These are phyloP conservation scores for Pipa parva DNA, from an alignment of 2,113 vertebrate genomes.

Conservation along the genomic window DNA sequence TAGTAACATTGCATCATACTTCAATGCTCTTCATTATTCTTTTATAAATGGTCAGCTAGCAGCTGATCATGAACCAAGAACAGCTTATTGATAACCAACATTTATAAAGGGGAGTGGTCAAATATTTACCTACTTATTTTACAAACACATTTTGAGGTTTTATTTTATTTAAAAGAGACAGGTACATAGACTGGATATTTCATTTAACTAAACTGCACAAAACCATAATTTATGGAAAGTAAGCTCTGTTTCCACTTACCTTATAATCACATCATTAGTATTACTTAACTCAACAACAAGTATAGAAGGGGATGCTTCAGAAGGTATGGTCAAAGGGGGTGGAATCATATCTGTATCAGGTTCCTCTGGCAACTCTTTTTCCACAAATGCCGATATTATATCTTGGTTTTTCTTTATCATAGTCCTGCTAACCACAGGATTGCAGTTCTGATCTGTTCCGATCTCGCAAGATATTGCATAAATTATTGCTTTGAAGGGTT, in stretches of 20 bases:
- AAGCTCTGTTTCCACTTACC: slow-evolving; percentile 66
- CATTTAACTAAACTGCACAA: no score
- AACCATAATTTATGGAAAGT: no score
- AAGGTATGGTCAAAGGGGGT: slow-evolving; percentile 68
- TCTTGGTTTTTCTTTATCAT: slow-evolving; percentile 35
- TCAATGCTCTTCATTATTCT: no score
- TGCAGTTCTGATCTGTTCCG: slow-evolving; percentile 55
- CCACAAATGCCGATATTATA: not conserved
- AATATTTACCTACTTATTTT: no score
- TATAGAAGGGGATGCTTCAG: slow-evolving; percentile 74
- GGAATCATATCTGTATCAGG: slow-evolving; percentile 45
- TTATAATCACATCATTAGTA: slow-evolving; percentile 75
- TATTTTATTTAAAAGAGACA: no score
- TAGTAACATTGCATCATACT: no score
- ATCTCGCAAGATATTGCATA: slow-evolving; percentile 65
- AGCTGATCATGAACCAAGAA: no score
- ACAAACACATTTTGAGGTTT: no score
- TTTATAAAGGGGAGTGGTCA: no score
- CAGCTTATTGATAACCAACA: no score
- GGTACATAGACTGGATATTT: no score
- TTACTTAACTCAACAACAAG: slow-evolving; percentile 75
- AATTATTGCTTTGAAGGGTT: slow-evolving; percentile 80
- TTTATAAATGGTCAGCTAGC: no score
- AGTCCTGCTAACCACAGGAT: slow-evolving; percentile 41
- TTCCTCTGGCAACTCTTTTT: slow-evolving; percentile 37